These are phyloP conservation scores for Diadema setosum DNA, from an alignment of 35 echinoderm and acorn worm genomes.

Conservation along the genomic window DNA sequence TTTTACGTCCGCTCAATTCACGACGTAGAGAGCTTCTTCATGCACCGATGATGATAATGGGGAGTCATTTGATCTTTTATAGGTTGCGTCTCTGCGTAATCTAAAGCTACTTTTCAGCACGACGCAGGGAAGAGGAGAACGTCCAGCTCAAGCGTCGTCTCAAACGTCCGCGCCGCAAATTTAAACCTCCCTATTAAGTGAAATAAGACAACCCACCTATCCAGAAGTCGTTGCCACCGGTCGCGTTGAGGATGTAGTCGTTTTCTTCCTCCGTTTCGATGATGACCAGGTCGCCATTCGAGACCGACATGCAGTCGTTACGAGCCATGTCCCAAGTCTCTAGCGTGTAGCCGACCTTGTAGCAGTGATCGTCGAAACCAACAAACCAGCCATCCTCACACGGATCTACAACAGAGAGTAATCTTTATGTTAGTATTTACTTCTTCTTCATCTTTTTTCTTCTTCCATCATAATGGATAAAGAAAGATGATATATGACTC, in stretches of 20 bases:
- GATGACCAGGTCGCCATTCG: slow-evolving; percentile 82
- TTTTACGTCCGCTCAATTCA: too few species aligned
- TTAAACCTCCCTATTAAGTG: too few species aligned
- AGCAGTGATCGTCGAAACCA: slow-evolving; percentile 59
- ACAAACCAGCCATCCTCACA: slow-evolving; percentile 71
- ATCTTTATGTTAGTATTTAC: too few species aligned
- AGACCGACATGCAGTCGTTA: slow-evolving; percentile 44
- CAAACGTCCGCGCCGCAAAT: too few species aligned
- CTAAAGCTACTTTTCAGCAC: too few species aligned
- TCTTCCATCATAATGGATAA: not conserved
- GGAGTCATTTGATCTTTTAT: too few species aligned
- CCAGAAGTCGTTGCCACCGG: slow-evolving; percentile 62
- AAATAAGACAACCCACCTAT: slow-evolving; percentile 64
- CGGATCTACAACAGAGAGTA: slow-evolving; percentile 35
- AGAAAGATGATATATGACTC: not conserved
- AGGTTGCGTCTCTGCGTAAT: too few species aligned
- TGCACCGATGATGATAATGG: too few species aligned
- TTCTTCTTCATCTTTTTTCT: not conserved
- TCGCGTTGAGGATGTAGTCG: slow-evolving; percentile 50
- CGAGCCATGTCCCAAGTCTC: slow-evolving; percentile 51
- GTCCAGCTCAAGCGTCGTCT: too few species aligned
- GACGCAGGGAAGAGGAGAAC: too few species aligned
- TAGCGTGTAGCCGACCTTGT: slow-evolving; percentile 30
- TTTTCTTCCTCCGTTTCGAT: slow-evolving; percentile 74
- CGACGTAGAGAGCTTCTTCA: too few species aligned